Evolutionary conservation across 2,797 vertebrate species (phyloP), one percentile per base, ranked within the genome.

Genomic region (Glossophaga mutica): DNA sequence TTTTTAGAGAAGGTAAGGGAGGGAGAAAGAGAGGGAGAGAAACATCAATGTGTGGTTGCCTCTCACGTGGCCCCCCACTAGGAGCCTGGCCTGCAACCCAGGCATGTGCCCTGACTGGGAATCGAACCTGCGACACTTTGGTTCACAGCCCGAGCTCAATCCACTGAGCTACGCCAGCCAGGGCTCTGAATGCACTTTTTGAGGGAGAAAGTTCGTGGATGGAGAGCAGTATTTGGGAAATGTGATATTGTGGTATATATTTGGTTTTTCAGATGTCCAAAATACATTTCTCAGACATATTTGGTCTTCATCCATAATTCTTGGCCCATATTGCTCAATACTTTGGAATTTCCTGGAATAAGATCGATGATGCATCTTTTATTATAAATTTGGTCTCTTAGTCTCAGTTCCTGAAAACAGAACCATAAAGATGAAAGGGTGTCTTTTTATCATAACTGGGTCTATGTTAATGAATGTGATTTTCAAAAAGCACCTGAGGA

Each of bases 111-210:
- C n/a, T n/a, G n/a, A n/a, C n/a, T n/a, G n/a, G n/a, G n/a, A n/a
- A n/a, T n/a, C n/a, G n/a, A n/a, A n/a, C n/a, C n/a, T n/a, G n/a
- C n/a, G n/a, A n/a, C n/a, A n/a, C n/a, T n/a, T n/a, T n/a, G n/a
- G n/a, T n/a, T n/a, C n/a, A n/a, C n/a, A n/a, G n/a, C n/a, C n/a
- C n/a, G n/a, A n/a, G n/a, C n/a, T n/a, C n/a, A n/a, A n/a, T n/a
- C n/a, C n/a, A n/a, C n/a, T n/a, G n/a, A n/a, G n/a, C n/a, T n/a
- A n/a, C n/a, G n/a, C n/a, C n/a, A n/a, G n/a, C n/a, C n/a, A n/a
- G n/a, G n/a, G n/a, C n/a, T n/a, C 73, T 70, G 18, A 96, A 88
- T 74, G 24, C 9, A n/a, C 4, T 79, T 81, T 92, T 91, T 92
- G 55, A 85, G 71, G n/a, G 78, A 70, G 44, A 82, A 90, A 46